These are phyloP conservation scores for Drosophila nannoptera DNA, from an alignment of 1,140 invertebrate genomes.

Conservation along the genomic window DNA sequence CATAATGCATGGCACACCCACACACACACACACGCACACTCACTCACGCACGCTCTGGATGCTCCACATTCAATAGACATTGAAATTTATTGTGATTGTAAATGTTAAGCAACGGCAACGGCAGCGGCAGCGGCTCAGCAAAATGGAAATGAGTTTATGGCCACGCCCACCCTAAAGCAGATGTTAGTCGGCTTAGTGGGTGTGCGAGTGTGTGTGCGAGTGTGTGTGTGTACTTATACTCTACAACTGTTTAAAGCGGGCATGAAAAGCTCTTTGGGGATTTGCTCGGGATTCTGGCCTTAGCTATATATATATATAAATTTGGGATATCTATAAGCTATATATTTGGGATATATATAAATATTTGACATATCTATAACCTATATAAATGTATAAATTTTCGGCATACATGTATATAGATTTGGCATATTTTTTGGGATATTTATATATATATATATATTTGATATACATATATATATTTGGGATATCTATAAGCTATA, in stretches of 20 bases:
- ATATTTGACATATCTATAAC: too few relatives aligned
- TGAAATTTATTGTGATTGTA: constrained; percentile 74
- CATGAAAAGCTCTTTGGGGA: too few relatives aligned
- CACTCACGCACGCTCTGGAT: constrained; percentile 1
- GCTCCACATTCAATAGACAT: constrained; percentile 62
- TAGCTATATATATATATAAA: too few relatives aligned
- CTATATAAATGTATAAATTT: too few relatives aligned
- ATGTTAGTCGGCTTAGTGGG: constrained; percentile 7
- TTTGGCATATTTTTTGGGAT: too few relatives aligned
- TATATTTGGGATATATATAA: too few relatives aligned
- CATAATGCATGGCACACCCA: constrained; percentile 57
- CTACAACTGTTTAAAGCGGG: background rate
- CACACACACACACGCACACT: constrained; percentile 4
- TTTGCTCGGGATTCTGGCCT: too few relatives aligned
- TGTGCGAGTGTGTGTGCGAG: background rate
- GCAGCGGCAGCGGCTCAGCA: constrained; percentile 35
- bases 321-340: too few relatives aligned
- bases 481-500: too few relatives aligned
- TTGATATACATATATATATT: too few relatives aligned
- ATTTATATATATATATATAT: too few relatives aligned
- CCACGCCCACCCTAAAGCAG: constrained; percentile 19
- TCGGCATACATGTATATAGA: too few relatives aligned
- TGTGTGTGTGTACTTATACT: background rate
- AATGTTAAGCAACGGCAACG: constrained; percentile 53
- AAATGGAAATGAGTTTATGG: constrained; percentile 54